Conservation (phyloP, 2,888 invertebrate species). For the Morinoia aosen region DNA sequence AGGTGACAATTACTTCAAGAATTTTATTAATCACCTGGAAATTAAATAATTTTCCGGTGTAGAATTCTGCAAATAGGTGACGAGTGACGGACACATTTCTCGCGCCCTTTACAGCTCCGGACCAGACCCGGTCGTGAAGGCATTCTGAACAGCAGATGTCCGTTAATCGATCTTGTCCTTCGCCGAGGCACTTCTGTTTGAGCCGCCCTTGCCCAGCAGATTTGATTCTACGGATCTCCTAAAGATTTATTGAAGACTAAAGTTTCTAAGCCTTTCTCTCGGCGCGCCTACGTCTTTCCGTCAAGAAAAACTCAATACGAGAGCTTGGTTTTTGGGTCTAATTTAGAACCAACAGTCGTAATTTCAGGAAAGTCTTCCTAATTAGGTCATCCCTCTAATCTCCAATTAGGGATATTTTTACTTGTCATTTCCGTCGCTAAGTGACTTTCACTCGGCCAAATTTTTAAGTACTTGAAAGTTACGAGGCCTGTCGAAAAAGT, state of each 20-base stretch:
- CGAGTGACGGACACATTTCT: not conserved
- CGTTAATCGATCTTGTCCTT: not conserved
- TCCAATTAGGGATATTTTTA: not conserved
- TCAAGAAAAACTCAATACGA: not conserved
- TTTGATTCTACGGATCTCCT: not conserved
- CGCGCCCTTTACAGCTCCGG: not conserved
- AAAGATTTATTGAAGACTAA: not conserved
- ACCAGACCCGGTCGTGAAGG: not conserved
- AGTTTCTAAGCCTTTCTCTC: not conserved
- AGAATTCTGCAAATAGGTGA: not conserved
- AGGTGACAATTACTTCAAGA: not conserved
- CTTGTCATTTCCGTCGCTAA: not conserved
- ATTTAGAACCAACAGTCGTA: not conserved
- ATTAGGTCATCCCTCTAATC: not conserved
- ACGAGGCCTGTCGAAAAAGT: no score
- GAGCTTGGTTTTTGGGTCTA: not conserved
- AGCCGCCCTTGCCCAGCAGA: not conserved
- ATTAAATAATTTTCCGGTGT: not conserved
- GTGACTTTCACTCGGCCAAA: not conserved
- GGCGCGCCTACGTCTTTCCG: not conserved
- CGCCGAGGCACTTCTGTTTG: not conserved
- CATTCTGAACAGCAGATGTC: not conserved
- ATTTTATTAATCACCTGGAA: not conserved
- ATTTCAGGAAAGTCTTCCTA: not conserved
- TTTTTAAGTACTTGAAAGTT: not conserved